Percentiles rank a stretch among this genome's conserved stretches.
These are phyloP conservation scores for Picus viridis DNA, from an alignment of 2,797 vertebrate species.

Conservation along the genomic window DNA sequence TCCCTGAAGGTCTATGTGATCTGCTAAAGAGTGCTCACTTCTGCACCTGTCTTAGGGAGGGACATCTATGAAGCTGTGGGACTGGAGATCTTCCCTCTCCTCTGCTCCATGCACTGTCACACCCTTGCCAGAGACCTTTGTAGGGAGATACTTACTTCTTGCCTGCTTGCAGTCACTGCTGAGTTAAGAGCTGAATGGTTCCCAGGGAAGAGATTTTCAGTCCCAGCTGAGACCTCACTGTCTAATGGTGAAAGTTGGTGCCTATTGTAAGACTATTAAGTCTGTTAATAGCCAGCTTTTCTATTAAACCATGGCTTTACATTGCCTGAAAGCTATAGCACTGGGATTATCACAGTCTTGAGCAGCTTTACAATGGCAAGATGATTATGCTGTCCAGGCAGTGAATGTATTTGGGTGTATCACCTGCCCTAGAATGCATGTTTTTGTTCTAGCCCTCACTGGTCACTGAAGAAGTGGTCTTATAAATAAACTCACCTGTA, in stretches of 20 bases:
- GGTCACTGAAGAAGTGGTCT: background rate
- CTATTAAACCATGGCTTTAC: background rate
- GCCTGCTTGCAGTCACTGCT: background rate
- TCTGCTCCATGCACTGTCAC: background rate
- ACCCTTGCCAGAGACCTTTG: background rate
- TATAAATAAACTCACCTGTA: background rate
- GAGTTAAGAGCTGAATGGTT: background rate
- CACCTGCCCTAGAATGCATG: background rate
- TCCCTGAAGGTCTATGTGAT: too few species aligned
- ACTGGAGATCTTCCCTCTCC: background rate
- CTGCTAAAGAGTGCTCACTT: background rate
- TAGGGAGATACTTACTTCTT: background rate
- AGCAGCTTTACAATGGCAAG: background rate
- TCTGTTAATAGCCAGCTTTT: conserved; percentile 3
- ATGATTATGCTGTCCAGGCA: background rate
- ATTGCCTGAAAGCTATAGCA: background rate
- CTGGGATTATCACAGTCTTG: background rate
- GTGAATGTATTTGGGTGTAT: background rate
- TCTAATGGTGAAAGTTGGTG: background rate
- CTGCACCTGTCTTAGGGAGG: background rate
- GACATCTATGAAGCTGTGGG: fast-evolving
- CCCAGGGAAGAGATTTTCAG: background rate
- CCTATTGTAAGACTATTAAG: background rate
- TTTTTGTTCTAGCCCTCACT: background rate
- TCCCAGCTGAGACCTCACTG: background rate